Evolutionary conservation across 2,888 invertebrate genomes (phyloP).

Genomic region (Magallana nippona): DNA sequence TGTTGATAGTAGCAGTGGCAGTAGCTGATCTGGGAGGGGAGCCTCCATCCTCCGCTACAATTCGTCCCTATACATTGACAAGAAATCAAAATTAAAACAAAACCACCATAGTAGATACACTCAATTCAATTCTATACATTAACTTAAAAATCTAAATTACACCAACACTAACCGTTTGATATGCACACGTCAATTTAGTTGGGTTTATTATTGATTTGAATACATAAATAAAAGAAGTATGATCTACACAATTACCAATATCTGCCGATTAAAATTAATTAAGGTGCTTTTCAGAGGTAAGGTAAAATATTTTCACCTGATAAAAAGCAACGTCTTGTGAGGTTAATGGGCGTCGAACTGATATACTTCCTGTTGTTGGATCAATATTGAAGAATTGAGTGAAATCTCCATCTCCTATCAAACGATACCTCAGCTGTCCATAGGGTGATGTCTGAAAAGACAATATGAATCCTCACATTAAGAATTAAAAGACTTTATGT

Average conservation of each 20-base stretch:
- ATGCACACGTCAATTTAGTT: too few species aligned
- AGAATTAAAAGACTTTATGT: neutral
- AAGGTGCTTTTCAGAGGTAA: too few species aligned
- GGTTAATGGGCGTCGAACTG: slow-evolving; percentile 36
- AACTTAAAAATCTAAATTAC: slow-evolving; percentile 31
- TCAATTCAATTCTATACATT: slow-evolving; percentile 60
- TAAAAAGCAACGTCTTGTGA: slow-evolving; percentile 47
- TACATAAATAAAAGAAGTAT: too few species aligned
- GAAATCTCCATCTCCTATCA: slow-evolving; percentile 45
- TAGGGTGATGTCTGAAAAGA: slow-evolving; percentile 45
- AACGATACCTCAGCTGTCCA: slow-evolving; percentile 43
- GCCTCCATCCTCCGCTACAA: slow-evolving; percentile 74
- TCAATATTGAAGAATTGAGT: slow-evolving; percentile 46
- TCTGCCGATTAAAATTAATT: too few species aligned
- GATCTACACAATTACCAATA: too few species aligned
- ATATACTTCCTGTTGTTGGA: slow-evolving; percentile 46
- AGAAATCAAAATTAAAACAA: slow-evolving; percentile 43
- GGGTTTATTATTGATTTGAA: too few species aligned
- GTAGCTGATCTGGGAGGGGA: slow-evolving; percentile 63
- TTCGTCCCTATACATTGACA: slow-evolving; percentile 56
- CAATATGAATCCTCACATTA: neutral
- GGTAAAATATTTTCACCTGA: slow-evolving; percentile 45
- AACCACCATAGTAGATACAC: too few species aligned
- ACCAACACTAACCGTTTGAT: neutral
- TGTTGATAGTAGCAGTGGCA: slow-evolving; percentile 64